Evolutionary conservation across 2,113 vertebrate genomes (phyloP).

Genomic region (Macquaria australasica): DNA sequence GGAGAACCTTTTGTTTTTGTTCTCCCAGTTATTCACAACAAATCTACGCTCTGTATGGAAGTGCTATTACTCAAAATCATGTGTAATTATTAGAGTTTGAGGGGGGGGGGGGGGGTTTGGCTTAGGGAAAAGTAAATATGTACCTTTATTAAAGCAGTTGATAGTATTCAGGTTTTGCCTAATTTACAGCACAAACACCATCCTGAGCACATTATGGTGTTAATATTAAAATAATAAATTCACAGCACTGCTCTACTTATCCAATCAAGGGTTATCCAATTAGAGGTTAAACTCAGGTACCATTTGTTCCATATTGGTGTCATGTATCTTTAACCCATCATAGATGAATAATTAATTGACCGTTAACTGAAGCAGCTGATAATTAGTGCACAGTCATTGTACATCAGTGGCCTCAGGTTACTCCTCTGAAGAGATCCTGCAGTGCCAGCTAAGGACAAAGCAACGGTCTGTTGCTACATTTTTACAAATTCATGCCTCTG

Average conservation of each 20-base stretch:
- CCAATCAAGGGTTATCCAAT: slow-evolving; percentile 1
- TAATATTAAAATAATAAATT: slow-evolving; percentile 11
- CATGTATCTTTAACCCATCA: slow-evolving; percentile 60
- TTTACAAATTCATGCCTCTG: slow-evolving; percentile 46
- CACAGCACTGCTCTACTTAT: slow-evolving; percentile 3
- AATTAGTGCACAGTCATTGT: slow-evolving; percentile 52
- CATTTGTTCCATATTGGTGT: slow-evolving; percentile 37
- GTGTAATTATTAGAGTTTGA: slow-evolving; percentile 27
- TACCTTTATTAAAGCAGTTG: too few species aligned
- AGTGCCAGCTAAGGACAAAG: slow-evolving; percentile 39
- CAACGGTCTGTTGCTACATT: not conserved
- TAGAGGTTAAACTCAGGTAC: slow-evolving; percentile 34
- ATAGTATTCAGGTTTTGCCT: too few species aligned
- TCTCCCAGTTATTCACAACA: slow-evolving; percentile 32
- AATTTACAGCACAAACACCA: too few species aligned
- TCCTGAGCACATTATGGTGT: slow-evolving; percentile 10
- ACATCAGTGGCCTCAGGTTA: slow-evolving; percentile 44
- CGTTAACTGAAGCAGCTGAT: slow-evolving; percentile 57
- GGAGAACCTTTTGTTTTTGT: slow-evolving; percentile 49
- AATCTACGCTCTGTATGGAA: slow-evolving; percentile 1
- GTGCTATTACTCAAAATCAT: slow-evolving; percentile 43
- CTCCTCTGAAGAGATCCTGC: slow-evolving; percentile 46
- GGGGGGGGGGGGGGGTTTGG: too few species aligned
- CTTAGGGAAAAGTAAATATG: slow-evolving; percentile 1
- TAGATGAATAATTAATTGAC: slow-evolving; percentile 66